A percentile compares a stretch with the other conserved stretches of the same genome.
Conservation (phyloP, 2,113 vertebrate species). For the Neomonachus schauinslandi region DNA sequence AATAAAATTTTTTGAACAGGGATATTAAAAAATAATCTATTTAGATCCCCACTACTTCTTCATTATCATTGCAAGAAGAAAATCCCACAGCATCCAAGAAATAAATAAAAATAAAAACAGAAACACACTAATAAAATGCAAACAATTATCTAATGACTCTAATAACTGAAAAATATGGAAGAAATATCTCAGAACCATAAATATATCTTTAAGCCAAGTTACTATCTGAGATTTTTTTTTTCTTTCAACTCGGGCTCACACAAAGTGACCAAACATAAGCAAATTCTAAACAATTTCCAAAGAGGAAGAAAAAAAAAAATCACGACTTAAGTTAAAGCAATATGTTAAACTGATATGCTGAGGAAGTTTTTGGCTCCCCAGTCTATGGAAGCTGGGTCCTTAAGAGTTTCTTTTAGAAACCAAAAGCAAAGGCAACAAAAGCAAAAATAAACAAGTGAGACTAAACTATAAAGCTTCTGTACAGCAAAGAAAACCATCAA, state of each 20-base stretch:
- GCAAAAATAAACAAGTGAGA: neutral
- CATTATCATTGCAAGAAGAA: neutral
- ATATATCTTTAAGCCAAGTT: neutral
- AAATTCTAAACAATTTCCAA: neutral
- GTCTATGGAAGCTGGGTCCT: neutral
- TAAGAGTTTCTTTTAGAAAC: neutral
- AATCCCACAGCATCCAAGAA: neutral
- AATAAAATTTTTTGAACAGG: neutral
- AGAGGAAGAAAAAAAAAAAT: neutral
- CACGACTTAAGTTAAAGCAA: neutral
- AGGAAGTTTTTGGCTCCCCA: neutral
- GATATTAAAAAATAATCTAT: neutral
- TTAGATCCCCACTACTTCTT: neutral
- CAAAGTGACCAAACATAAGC: neutral
- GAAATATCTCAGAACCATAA: neutral
- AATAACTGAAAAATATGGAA: neutral
- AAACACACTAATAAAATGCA: neutral
- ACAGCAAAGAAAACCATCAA: neutral
- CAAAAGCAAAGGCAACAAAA: neutral
- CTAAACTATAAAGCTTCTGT: neutral
- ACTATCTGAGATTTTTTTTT: neutral
- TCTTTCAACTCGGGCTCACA: neutral
- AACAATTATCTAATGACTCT: neutral
- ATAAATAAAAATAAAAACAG: neutral
- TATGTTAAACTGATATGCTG: neutral